A percentile compares a stretch with the other conserved stretches of the same genome.
Evolutionary conservation across 2,888 invertebrate genomes (phyloP).

Genomic region (Netelia melanura): DNA sequence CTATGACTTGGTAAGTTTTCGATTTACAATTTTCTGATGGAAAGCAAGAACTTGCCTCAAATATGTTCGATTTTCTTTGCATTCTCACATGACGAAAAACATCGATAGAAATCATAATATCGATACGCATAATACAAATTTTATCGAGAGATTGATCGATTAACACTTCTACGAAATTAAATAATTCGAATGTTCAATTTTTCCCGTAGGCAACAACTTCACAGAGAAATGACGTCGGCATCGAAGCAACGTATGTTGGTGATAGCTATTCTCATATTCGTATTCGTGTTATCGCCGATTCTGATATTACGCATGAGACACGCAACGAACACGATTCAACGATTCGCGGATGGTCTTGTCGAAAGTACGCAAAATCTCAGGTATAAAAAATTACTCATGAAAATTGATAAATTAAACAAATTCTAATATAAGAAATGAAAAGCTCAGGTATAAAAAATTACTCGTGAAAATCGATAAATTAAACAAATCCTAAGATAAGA

Average conservation of each 20-base stretch:
- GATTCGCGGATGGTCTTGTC: constrained; percentile 86
- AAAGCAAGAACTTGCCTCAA: too few species aligned
- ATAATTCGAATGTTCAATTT: neutral
- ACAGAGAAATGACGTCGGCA: constrained; percentile 87
- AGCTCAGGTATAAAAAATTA: constrained; percentile 83
- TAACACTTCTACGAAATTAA: neutral
- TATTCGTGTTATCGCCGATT: constrained; percentile 93
- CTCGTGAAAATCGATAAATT: neutral
- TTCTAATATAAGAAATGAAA: neutral
- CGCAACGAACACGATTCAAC: constrained; percentile 93
- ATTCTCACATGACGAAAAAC: too few species aligned
- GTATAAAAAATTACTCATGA: constrained; percentile 83
- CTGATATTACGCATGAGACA: constrained; percentile 93
- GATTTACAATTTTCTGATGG: neutral
- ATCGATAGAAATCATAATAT: too few species aligned
- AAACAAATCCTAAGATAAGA: neutral
- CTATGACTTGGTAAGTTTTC: constrained; percentile 48
- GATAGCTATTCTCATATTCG: constrained; percentile 91
- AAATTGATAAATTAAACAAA: neutral
- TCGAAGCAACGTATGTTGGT: constrained; percentile 90
- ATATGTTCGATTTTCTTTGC: too few species aligned
- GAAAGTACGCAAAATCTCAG: constrained; percentile 87
- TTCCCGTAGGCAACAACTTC: constrained; percentile 54
- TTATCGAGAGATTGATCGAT: too few species aligned
- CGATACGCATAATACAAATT: too few species aligned